These are phyloP conservation scores for Antheraea pernyi DNA, from an alignment of 1,140 invertebrate species.

Conservation along the genomic window DNA sequence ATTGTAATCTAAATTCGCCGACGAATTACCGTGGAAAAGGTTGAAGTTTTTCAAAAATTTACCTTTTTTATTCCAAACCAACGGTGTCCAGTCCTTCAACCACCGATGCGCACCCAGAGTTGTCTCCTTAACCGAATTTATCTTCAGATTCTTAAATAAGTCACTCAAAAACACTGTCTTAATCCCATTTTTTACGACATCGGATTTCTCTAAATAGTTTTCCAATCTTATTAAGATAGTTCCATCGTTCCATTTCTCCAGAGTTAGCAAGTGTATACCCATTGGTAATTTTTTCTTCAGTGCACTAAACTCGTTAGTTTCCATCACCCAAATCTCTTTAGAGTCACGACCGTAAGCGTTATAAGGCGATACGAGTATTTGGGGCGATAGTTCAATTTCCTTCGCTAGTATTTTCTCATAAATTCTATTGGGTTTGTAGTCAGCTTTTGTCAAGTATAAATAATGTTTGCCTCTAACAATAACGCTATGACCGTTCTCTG, in stretches of 20 bases:
- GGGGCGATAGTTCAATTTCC: slow-evolving; percentile 41
- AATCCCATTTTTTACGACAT: slow-evolving; percentile 75
- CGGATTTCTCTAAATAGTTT: slow-evolving; percentile 89
- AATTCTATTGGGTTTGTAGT: slow-evolving; percentile 46
- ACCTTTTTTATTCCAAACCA: slow-evolving; percentile 70
- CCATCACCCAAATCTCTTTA: slow-evolving; percentile 23
- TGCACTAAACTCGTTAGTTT: slow-evolving; percentile 39
- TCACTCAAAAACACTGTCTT: slow-evolving; percentile 45
- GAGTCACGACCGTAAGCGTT: slow-evolving; percentile 6
- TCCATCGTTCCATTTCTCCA: slow-evolving; percentile 87
- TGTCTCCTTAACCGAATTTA: slow-evolving; percentile 80
- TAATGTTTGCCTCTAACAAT: slow-evolving; percentile 88
- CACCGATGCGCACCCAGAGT: slow-evolving; percentile 84
- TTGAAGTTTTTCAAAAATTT: slow-evolving; percentile 50
- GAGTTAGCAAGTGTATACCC: slow-evolving; percentile 91
- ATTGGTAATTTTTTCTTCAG: slow-evolving; percentile 80
- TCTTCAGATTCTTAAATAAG: slow-evolving; percentile 80
- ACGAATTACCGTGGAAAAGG: slow-evolving; percentile 34
- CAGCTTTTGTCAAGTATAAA: slow-evolving; percentile 45
- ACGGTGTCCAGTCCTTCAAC: slow-evolving; percentile 70
- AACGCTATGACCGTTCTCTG: slow-evolving; percentile 86
- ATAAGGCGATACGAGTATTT: slow-evolving; percentile 28
- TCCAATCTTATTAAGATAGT: slow-evolving; percentile 90
- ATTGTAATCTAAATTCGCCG: slow-evolving; percentile 17
- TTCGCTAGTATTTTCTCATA: slow-evolving; percentile 59